Conservation (phyloP, 2,888 invertebrate species). For the Parascotia fuliginaria region DNA sequence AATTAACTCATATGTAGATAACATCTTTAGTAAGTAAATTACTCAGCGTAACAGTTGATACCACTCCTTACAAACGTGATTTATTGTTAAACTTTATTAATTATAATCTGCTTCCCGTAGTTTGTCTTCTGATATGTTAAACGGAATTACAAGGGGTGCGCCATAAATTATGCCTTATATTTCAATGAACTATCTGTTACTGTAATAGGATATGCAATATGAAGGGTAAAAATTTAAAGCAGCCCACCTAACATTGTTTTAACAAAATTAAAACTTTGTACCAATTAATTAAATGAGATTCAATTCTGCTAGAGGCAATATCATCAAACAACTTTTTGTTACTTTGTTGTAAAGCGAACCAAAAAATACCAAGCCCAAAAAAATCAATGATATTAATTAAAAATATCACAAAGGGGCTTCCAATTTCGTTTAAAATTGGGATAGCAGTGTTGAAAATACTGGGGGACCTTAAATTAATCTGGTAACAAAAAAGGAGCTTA, state of each 20-base stretch:
- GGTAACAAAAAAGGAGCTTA: constrained; percentile 70
- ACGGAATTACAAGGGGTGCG: constrained; percentile 36
- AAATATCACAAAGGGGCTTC: constrained; percentile 8
- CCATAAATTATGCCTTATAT: constrained; percentile 2
- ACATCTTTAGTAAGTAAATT: constrained; percentile 37
- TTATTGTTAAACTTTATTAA: constrained; percentile 59
- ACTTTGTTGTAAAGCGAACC: neutral
- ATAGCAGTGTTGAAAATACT: constrained; percentile 17
- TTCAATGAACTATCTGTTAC: neutral
- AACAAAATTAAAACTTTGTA: neutral
- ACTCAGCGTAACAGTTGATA: constrained; percentile 32
- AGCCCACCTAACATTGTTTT: too few species aligned
- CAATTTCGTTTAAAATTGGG: constrained; percentile 20
- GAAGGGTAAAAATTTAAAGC: neutral
- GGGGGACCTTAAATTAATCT: constrained; percentile 58
- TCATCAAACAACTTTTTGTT: neutral
- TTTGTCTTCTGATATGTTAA: constrained; percentile 50
- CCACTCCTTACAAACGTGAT: constrained; percentile 39
- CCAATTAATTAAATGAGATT: neutral
- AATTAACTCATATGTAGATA: constrained; percentile 29
- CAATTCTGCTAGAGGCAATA: too few species aligned
- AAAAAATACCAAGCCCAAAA: neutral
- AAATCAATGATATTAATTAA: constrained; percentile 15
- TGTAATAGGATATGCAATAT: neutral
- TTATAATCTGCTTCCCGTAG: constrained; percentile 58